Evolutionary conservation across 2,888 invertebrate genomes (phyloP), one percentile per base, ranked within the genome.

Genomic region (Tryphoninae sp.): DNA sequence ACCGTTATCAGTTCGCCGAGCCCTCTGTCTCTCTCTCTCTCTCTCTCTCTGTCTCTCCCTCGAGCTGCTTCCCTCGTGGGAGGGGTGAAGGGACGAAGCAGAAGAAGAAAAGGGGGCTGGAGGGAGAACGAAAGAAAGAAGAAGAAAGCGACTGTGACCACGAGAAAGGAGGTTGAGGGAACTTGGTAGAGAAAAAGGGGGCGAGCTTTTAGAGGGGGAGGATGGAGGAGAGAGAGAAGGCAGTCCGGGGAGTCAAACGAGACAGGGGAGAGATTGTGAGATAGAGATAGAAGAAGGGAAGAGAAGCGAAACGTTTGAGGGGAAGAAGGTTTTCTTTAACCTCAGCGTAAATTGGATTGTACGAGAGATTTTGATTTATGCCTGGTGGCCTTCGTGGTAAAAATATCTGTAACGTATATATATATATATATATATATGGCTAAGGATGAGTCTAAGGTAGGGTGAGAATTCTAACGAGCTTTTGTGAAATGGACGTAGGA

Each of bases 1-100:
- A 90, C 86, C 90, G 88, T 91, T 91, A 91, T 91, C 91, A 90
- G 91, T 90, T 86, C 83, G 83, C 86, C 81, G 86, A 87, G 86
- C 83, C 83, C 84, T 83, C 86, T 85, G 88, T 71, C 74, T 78
- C 74, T 75, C 64, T 55, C 75, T 76, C 62, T 58, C 78, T 53
- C 73, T 33, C 67, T 74, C 68, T 83, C 86, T 85, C 68, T 83
- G 86, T 85, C 64, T 55, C 75, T 76, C 62, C 53, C 78, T 61
- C 75, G 73, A 49, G 58, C 78, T 53, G 65, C 59, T 74, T 67
- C 67, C 33, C 74, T 40, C 80, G 33, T 72, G 72, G 71, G 80
- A 77, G 73, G 73, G 76, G 73, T 42, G 26, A 55, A 51, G 13
- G 49, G 62, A 55, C 23, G 65, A 49, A 55, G 49, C 22, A 65